Base-by-base conservation (phyloP, 2,113 vertebrate genomes). In the Leucoraja erinaceus region DNA sequence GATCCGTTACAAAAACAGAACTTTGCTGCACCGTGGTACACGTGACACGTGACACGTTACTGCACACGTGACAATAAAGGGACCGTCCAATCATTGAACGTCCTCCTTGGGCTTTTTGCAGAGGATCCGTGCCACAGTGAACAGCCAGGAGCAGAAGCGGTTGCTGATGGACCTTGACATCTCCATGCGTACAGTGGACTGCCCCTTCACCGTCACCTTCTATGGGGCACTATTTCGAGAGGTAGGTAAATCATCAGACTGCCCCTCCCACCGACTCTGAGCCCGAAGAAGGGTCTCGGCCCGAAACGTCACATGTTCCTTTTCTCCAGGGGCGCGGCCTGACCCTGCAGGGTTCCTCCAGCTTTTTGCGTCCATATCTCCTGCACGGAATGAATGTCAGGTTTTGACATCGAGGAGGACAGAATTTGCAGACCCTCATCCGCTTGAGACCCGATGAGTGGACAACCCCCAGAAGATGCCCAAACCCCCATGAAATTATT, bases 111-210 rank as follows among this genome's bases (percentile, higher is more conserved):
- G 2, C 0, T 0, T 88, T 90, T 94, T 11, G 9, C 95, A 99
- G 98, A 93, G 98, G 86, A 99, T 99, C 94, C 96, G 98, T 93
- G 98, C 98, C 94, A 99, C 98, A 0, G 98, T 99, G 92, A 99
- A 99, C 95, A 99, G 97, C 92, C 98, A 98, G 95, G 98, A 99
- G 95, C 98, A 99, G 96, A 99, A 99, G 96, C 96, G 98, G 94
- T 95, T 99, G 18, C 93, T 99, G 94, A 99, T 99, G 98, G 98
- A 99, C 78, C 95, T 99, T 95, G 98, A 99, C 92, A 97, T 99
- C 95, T 99, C 98, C 93, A 99, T 99, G 98, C 97, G 98, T 95
- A 99, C 98, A 0, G 98, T 99, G 93, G 98, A 99, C 95, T 99
- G 98, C 93, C 97, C 96, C 77, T 99, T 98, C 94, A 99, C 98